These are phyloP conservation scores for Dendrolimus pini DNA, from an alignment of 2,888 invertebrate species.

Conservation along the genomic window DNA sequence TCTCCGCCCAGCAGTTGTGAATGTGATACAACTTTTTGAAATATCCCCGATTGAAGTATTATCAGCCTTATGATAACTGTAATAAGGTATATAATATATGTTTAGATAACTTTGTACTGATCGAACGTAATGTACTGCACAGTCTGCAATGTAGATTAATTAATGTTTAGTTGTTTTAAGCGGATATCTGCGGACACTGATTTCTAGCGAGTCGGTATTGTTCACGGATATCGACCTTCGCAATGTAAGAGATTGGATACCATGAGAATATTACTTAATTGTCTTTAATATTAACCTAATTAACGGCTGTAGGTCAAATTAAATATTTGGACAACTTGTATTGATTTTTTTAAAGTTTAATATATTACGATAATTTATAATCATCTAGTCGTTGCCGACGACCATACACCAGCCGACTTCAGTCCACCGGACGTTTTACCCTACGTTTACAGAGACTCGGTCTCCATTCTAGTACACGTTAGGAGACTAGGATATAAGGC, in stretches of 20 bases:
- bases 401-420: too few species aligned
- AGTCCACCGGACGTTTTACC: too few species aligned
- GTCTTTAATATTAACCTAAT: too few species aligned
- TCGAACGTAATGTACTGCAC: constrained; percentile 19
- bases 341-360: too few species aligned
- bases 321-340: too few species aligned
- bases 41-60: constrained; percentile 10
- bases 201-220: constrained; percentile 14
- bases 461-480: too few species aligned
- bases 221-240: constrained; percentile 25
- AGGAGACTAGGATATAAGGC: too few species aligned
- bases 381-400: too few species aligned
- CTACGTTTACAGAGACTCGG: too few species aligned
- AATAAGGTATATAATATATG: constrained; percentile 13
- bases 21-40: constrained; percentile 9
- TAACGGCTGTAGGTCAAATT: too few species aligned
- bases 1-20: constrained; percentile 30
- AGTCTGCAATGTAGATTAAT: constrained; percentile 33
- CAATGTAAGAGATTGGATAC: not conserved
- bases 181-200: constrained; percentile 22
- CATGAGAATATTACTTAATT: not conserved
- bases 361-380: too few species aligned
- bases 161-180: constrained; percentile 23
- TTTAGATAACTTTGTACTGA: constrained; percentile 7
- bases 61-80: constrained; percentile 15